Percentiles rank a stretch among this genome's conserved stretches.
These are phyloP conservation scores for Cololabis saira DNA, from an alignment of 2,113 vertebrate genomes.

Conservation along the genomic window DNA sequence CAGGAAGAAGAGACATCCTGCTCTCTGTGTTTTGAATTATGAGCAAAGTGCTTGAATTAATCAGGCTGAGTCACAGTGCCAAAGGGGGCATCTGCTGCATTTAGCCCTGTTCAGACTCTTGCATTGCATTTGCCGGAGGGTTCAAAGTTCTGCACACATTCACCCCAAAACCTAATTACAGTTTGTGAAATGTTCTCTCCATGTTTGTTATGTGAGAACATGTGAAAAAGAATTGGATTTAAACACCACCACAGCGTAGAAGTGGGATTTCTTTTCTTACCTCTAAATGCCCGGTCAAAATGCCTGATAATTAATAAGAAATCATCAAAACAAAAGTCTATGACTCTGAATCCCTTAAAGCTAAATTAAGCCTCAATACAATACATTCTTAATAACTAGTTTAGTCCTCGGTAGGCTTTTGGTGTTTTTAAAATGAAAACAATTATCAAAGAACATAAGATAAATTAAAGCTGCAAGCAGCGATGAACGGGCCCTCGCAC, in stretches of 20 bases:
- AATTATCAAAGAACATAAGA: too few species aligned
- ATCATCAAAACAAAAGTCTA: too few species aligned
- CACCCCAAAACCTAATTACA: constrained; percentile 32
- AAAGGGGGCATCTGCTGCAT: constrained; percentile 45
- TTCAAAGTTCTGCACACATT: constrained; percentile 32
- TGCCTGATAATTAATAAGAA: too few species aligned
- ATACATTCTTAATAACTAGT: too few species aligned
- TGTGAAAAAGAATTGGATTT: background rate
- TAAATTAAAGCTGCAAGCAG: too few species aligned
- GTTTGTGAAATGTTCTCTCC: constrained; percentile 28
- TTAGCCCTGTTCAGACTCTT: constrained; percentile 37
- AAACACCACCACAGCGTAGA: background rate
- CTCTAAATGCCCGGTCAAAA: background rate
- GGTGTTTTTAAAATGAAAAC: too few species aligned
- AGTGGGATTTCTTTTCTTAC: background rate
- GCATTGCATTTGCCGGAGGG: constrained; percentile 20
- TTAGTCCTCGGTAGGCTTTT: too few species aligned
- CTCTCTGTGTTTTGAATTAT: constrained; percentile 32
- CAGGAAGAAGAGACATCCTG: constrained; percentile 3
- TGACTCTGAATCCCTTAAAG: too few species aligned
- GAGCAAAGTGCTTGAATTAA: constrained; percentile 49
- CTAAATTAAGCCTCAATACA: too few species aligned
- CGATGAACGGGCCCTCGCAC: too few species aligned
- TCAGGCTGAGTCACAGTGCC: constrained; percentile 45
- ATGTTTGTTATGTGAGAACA: constrained; percentile 4